Evolutionary conservation across 2,888 invertebrate genomes (phyloP), one percentile per base, ranked within the genome.

Genomic region (Emesis russula): DNA sequence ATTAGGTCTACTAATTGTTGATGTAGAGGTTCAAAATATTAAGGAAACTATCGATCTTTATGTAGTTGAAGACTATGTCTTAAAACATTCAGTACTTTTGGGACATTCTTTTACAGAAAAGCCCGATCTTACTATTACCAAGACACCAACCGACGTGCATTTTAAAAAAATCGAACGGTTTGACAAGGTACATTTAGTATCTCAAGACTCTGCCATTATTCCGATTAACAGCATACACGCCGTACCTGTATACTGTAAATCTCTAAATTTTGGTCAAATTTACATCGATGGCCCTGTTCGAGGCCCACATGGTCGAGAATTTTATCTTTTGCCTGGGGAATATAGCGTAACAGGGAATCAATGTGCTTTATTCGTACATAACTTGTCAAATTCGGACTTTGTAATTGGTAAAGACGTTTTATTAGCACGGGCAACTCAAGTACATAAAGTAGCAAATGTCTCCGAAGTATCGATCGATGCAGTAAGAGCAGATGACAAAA

Each of bases 51-150:
- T 25, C 25, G 36, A 36, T 36, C 25, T 36, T 36, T 36, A 36
- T 36, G 36, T 92, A 0, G 94, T 94, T 0, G 91, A 93, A 0
- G 93, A 95, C 73, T 74, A 91, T 41, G 91, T 94, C 0, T 7
- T 94, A 1, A 85, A 68, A 2, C 75, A 93, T 13, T 85, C 92
- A 9, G 84, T 91, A 0, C 73, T 94, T 2, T 53, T 95, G 41
- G 94, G 94, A 0, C 94, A 94, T 36, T 36, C 36, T 36, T 36
- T 36, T 36, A 36, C 36, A 3, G 36, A 36, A 36, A 36, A 36
- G 6, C 36, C 36, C 3, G 6, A 36, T 36, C 3, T 36, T 36
- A 6, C 6, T 36, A 36, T 36, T 6, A 36, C 36, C 6, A 36
- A 36, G 6, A 36, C 36, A 36, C 36, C 36, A 6, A 36, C 36